Evolutionary conservation across 2,797 vertebrate genomes (phyloP), one percentile per base, ranked within the genome.

Genomic region (Vipera latastei): DNA sequence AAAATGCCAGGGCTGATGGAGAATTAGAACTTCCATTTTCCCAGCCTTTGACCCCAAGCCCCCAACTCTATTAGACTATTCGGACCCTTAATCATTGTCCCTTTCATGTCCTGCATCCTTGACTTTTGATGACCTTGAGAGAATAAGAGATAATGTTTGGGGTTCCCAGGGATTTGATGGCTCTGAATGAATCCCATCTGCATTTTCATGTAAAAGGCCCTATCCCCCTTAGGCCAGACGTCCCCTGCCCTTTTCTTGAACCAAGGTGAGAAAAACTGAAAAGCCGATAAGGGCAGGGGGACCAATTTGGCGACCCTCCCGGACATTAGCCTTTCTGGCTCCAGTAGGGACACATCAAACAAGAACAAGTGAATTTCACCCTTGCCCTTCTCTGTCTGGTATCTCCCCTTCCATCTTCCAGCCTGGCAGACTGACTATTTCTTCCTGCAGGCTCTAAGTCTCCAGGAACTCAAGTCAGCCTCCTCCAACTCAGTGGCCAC

Each of bases 271-370:
- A 22, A 89, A 55, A 91, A 1, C 0, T 8, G 48, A 86, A 56
- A 44, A 61, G 4, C 73, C 18, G 83, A 53, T 59, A 87, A 93
- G 89, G 56, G 56, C 48, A 60, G 16, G 0, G 1, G 89, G 73
- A 92, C 78, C 53, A 57, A 13, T 26, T 3, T 9, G 0, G 2
- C 0, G 1, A 5, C 90, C 87, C 2, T 92, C 90, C 38, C 38
- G 0, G 89, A 5, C 86, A 22, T n/a, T 61, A 91, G 51, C 59
- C 86, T 85, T 92, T 78, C 91, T 89, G 90, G 44, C 86, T 91
- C 92, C 44, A 18, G 26, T 56, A 1, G n/a, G 14, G 44, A 88
- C 56, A 83, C 73, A 93, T 93, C 92, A 93, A 93, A 93, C 53
- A 28, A 83, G 85, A 38, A 28, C 3, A 4, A 53, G 55, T 8